Evolutionary conservation across 2,797 vertebrate species (phyloP), one percentile per base, ranked within the genome.

Genomic region (Sebastolobus altivelis): DNA sequence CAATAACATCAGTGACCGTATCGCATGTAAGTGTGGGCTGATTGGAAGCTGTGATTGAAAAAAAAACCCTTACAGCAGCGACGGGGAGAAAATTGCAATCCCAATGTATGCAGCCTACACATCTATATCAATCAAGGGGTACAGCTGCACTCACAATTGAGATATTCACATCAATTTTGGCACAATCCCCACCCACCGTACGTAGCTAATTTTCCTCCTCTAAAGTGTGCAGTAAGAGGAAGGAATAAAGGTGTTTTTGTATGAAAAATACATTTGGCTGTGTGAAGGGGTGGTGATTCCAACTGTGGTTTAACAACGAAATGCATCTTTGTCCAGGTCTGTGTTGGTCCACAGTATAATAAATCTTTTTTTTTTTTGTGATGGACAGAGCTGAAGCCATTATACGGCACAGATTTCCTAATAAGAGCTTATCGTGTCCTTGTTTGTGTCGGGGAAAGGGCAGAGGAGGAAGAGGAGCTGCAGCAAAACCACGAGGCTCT

Each of bases 121-220:
- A 86, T 90, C 58, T 84, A 66, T 87, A 86, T 87, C 83, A 91
- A 90, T 92, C 87, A 90, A 66, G 73, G 11, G 38, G 60, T 74
- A 77, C 87, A 89, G 87, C 86, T 89, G 89, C 81, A 43, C 56
- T 65, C 49, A 65, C 54, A 78, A 79, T 46, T 65, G 79, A 82
- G 74, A 89, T 72, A 79, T 89, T 86, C 78, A 65, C 77, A 88
- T 86, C 38, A 56, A 79, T 87, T 84, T 84, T 77, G 40, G 68
- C 71, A 73, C 75, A 81, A 79, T 82, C 76, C 63, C 75, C 46
- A 54, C 65, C 81, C 65, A 71, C 69, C 4, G 18, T 18, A 49
- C 18, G 10, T 43, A 58, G 59, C 37, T 72, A 6, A 73, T 85
- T 77, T 67, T n/a, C 68, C 79, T 75, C 27, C 16, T 76, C 65